phyloP scores from a whole-genome alignment of 2,113 vertebrate genomes.

The Catharus fuscescens region DNA sequence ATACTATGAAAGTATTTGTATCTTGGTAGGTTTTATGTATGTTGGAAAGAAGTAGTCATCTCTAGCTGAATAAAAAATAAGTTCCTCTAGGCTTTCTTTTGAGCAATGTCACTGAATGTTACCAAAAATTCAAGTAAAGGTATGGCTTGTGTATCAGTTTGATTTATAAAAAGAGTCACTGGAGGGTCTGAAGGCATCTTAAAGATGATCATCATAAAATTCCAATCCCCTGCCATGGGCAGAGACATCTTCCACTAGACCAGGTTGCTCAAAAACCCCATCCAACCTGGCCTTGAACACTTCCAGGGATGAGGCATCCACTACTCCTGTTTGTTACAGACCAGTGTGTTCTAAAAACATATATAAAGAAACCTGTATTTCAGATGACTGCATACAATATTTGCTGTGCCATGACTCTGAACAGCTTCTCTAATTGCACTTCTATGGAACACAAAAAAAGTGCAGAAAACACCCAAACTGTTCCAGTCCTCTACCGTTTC shows the following conservation, averaged over 20 bases:
- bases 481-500: not conserved
- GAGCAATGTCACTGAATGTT: not conserved
- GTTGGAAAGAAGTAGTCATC: not conserved
- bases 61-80: not conserved
- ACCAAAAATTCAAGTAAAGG: not conserved
- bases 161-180: not conserved
- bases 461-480: not conserved
- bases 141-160: not conserved
- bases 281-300: not conserved
- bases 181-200: not conserved
- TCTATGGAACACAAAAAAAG: not conserved
- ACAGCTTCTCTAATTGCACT: not conserved
- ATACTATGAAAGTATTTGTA: not conserved
- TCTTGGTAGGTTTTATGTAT: not conserved
- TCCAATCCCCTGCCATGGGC: not conserved
- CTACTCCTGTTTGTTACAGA: rapidly evolving
- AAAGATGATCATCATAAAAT: not conserved
- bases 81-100: not conserved
- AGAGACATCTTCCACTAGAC: not conserved
- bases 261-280: not conserved
- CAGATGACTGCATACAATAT: not conserved
- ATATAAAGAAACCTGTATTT: not conserved
- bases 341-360: not conserved
- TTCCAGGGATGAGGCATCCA: not conserved
- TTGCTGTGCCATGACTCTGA: too few relatives aligned